phyloP scores from a whole-genome alignment of 2,113 vertebrate genomes.

The Tamias sibiricus region DNA sequence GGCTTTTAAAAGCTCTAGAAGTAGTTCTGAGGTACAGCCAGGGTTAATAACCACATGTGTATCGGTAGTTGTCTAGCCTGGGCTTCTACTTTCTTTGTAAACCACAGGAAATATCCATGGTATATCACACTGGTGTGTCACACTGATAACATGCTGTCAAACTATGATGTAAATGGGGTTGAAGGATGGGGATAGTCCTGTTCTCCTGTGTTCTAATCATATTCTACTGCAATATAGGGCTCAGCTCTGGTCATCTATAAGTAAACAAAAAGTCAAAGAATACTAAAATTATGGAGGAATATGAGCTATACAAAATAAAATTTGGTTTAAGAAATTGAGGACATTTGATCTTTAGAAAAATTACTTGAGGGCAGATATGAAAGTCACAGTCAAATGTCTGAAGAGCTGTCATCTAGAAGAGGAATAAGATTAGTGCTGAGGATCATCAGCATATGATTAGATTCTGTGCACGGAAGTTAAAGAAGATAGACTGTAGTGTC shows the following conservation, averaged over 20 bases:
- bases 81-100: not conserved
- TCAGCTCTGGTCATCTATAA: not conserved
- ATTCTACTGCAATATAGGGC: not conserved
- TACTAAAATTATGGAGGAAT: not conserved
- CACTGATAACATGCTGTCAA: not conserved
- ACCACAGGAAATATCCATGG: not conserved
- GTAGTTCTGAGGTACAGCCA: not conserved
- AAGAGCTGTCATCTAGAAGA: not conserved
- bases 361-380: not conserved
- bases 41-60: not conserved
- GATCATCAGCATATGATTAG: not conserved
- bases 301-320: not conserved
- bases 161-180: not conserved
- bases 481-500: not conserved
- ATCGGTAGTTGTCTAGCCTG: not conserved
- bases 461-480: not conserved
- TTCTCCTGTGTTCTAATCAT: not conserved
- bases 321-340: not conserved
- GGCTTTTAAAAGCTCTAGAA: not conserved
- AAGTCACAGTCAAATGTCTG: not conserved
- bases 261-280: conserved; percentile 19
- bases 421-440: not conserved
- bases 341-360: conserved; percentile 25
- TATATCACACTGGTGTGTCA: not conserved
- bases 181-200: not conserved